Evolutionary conservation across 2,888 invertebrate genomes (phyloP), one percentile per base, ranked within the genome.

Genomic region (Selenia dentaria): DNA sequence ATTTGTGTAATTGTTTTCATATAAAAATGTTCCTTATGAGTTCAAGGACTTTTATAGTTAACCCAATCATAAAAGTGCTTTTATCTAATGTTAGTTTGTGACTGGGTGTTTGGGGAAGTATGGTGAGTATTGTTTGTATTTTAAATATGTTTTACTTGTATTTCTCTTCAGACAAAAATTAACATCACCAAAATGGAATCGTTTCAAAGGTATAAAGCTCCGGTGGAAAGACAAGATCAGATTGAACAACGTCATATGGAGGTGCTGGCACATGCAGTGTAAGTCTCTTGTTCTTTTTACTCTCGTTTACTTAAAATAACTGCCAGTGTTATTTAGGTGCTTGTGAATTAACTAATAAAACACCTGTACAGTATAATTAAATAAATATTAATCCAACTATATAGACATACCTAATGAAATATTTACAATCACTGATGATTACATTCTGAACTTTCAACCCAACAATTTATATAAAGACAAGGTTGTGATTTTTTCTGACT

Each of bases 241-340:
- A 64, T 92, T 99, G 70, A 99, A 99, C 93, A 99, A 99, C 90
- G 98, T 99, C 65, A 99, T 99, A 75, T 99, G 99, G 99, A 93
- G 99, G 80, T 99, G 99, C 83, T 99, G 99, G 98, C 98, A 99
- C 86, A 97, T 99, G 96, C 99, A 99, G 86, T 99, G 97, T 97
- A 88, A 95, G 95, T 76, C 62, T 38, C 31, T n/a, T 24, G 18
- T 36, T 6, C 1, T n/a, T 10, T 16, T 9, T 10, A 25, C 3
- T 24, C 1, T 1, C 8, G n/a, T 8, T 24, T 24, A 3, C n/a
- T 24, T 24, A 5, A 0, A 6, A 18, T n/a, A n/a, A n/a, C n/a
- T n/a, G n/a, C n/a, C 18, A n/a, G 1, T 18, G 18, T 18, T 18
- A 18, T 18, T 6, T 18, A 18, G 5, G 1, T 18, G 18, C 18